Conservation (phyloP, 2,888 invertebrate species). For the Pollenia griseotomentosa region DNA sequence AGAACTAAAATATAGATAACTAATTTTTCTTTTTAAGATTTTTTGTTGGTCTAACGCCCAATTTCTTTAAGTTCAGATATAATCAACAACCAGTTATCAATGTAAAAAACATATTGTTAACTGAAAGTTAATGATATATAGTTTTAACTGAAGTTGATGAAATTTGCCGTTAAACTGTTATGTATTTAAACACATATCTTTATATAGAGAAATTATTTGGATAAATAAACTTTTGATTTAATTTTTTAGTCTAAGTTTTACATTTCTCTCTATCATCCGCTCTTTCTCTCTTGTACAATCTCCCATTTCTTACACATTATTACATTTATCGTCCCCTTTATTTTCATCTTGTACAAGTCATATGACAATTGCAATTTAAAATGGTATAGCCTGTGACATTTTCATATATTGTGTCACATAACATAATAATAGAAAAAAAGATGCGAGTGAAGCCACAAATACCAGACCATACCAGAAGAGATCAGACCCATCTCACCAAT, state of each 20-base stretch:
- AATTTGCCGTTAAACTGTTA: too few species aligned
- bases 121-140: too few species aligned
- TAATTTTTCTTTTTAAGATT: too few species aligned
- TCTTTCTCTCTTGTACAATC: neutral
- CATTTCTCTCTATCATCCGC: neutral
- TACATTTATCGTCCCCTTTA: neutral
- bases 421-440: constrained; percentile 42
- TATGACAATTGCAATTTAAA: constrained; percentile 61
- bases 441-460: neutral
- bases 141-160: too few species aligned
- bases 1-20: too few species aligned
- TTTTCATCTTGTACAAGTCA: constrained; percentile 27
- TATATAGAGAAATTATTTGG: constrained; percentile 18
- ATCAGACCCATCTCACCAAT: constrained; percentile 1
- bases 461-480: neutral
- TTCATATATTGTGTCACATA: constrained; percentile 55
- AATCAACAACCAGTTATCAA: too few species aligned
- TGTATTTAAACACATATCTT: neutral
- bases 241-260: neutral
- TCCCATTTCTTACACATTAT: neutral
- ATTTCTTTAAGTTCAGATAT: too few species aligned
- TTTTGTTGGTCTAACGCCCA: too few species aligned
- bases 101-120: too few species aligned
- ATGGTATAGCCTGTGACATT: constrained; percentile 65
- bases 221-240: constrained; percentile 21